Evolutionary conservation across 2,888 invertebrate genomes (phyloP).

Genomic region (Machimus atricapillus): DNA sequence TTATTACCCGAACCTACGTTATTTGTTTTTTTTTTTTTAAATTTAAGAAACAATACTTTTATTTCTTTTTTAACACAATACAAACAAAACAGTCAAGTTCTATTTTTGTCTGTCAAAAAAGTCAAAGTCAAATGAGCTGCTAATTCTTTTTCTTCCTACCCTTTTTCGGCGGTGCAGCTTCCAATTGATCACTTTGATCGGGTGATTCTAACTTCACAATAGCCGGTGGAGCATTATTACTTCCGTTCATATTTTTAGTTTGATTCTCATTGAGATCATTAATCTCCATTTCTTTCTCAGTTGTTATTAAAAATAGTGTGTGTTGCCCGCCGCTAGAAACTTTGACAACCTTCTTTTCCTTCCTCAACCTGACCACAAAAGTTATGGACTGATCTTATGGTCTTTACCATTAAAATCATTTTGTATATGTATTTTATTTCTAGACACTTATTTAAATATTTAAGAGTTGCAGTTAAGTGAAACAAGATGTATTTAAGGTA

Average conservation of each 20-base stretch:
- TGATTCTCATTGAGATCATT: slow-evolving; percentile 9
- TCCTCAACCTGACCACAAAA: too few relatives aligned
- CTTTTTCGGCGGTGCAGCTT: neutral
- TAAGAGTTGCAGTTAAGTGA: too few relatives aligned
- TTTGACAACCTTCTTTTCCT: slow-evolving; percentile 66
- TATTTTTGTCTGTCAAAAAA: neutral
- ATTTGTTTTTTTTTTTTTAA: too few relatives aligned
- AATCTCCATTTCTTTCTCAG: neutral
- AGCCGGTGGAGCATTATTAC: neutral
- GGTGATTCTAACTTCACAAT: neutral
- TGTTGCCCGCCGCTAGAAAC: slow-evolving; percentile 88
- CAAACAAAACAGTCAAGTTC: neutral
- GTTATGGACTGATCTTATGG: too few relatives aligned
- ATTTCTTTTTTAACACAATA: neutral
- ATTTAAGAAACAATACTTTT: neutral
- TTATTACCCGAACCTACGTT: too few relatives aligned
- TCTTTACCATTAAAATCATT: too few relatives aligned
- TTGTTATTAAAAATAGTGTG: slow-evolving; percentile 71
- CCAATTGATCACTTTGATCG: neutral
- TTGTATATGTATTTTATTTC: too few relatives aligned
- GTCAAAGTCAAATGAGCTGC: neutral
- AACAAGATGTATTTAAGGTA: too few relatives aligned
- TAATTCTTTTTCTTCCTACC: neutral
- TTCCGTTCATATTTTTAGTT: neutral
- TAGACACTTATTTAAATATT: too few relatives aligned